A percentile compares a stretch with the other conserved stretches of the same genome.
Conservation (phyloP, 2,888 invertebrate species). For the Hydropsyche betteni region DNA sequence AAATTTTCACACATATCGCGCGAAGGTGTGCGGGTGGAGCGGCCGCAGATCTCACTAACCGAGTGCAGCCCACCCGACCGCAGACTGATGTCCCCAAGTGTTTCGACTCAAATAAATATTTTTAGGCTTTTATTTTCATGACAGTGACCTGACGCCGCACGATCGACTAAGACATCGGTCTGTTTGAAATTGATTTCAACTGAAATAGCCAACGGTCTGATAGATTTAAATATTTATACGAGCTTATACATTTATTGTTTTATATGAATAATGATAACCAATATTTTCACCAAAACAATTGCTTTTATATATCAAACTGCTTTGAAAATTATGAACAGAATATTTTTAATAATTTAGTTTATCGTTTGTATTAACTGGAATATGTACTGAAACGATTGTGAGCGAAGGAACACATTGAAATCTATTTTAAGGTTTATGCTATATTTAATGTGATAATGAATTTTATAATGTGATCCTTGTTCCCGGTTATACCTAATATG, state of each 20-base stretch:
- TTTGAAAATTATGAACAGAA: conserved; percentile 39
- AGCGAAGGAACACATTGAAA: conserved; percentile 47
- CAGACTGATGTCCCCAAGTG: conserved; percentile 45
- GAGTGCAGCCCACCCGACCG: conserved; percentile 39
- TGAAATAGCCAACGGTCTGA: conserved; percentile 39
- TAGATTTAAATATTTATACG: conserved; percentile 49
- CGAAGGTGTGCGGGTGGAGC: conserved; percentile 39
- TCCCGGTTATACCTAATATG: conserved; percentile 47
- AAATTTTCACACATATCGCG: conserved; percentile 49
- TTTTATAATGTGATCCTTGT: conserved; percentile 48
- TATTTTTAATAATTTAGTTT: conserved; percentile 22
- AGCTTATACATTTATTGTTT: conserved; percentile 45
- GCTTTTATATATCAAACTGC: conserved; percentile 51
- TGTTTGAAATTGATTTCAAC: conserved; percentile 1
- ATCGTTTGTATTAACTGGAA: conserved; percentile 6
- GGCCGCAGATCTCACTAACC: conserved; percentile 45
- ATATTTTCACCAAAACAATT: conserved; percentile 49
- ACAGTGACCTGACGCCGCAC: conserved; percentile 44
- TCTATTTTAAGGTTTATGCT: conserved; percentile 44
- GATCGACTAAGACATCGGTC: conserved; percentile 36
- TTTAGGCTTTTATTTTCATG: conserved; percentile 45
- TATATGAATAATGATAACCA: conserved; percentile 1
- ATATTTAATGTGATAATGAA: conserved; percentile 49
- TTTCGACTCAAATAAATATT: conserved; percentile 47
- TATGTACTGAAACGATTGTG: conserved; percentile 42